Evolutionary conservation across 1,140 invertebrate species (phyloP), one percentile per base, ranked within the genome.

Genomic region (Conus ventricosus): DNA sequence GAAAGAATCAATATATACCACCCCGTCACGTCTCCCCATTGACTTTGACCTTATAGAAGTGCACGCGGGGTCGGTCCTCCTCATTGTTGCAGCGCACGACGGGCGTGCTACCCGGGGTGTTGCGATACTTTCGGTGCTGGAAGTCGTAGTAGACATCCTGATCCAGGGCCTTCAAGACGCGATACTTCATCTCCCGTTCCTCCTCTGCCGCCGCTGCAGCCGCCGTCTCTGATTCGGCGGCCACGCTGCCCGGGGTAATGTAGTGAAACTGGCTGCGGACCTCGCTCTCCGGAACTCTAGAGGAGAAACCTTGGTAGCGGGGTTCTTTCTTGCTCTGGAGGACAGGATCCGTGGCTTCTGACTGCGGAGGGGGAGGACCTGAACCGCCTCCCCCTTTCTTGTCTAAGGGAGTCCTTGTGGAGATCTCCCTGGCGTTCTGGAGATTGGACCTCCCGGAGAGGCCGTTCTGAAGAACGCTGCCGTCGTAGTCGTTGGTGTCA

Each of bases 81-180:
- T 71, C 85, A 5, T 80, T 87, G 57, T 76, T 84, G 63, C 83
- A 54, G 23, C 51, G 20, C 3, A 51, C 10, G 27, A 57, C n/a
- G 23, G 82, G 11, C n/a, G 78, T 80, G 39, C 55, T 51, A 39
- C 63, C 76, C 25, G 81, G 55, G 3, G 78, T 76, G 27, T 76
- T 87, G 17, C 90, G 53, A 86, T 89, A 90, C 54, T 90, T 90
- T 57, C 84, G 88, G 51, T 90, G 90, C 75, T 90, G 88, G 71
- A 87, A 90, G 63, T 90, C 90, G 83, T 86, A 76, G 63, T 90
- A 90, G 51, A 90, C 90, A 39, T 90, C 90, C 60, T 90, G 88
- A 71, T 90, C 90, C 63, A 90, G 53, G 10, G 90, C 90, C 84
- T 89, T 90, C 5, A 90, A 57, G 23, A 90, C 85, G 27, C 87